A percentile compares a stretch with the other conserved stretches of the same genome.
phyloP scores from a whole-genome alignment of 2,888 invertebrate genomes.

The Ophion slaviceki region DNA sequence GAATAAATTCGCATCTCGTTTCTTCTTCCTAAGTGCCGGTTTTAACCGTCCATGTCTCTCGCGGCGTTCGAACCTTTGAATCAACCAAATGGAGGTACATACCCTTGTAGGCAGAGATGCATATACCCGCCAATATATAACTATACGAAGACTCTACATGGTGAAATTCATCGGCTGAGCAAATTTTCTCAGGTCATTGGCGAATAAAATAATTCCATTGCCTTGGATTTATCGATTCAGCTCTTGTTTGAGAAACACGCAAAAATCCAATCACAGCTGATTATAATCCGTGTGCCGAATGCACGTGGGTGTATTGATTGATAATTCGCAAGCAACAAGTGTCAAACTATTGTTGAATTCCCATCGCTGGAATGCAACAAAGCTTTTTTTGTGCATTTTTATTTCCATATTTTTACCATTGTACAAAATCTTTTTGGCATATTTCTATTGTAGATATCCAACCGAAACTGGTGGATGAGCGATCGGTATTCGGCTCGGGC shows the following conservation, averaged over 20 bases:
- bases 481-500: too few relatives aligned
- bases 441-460: too few relatives aligned
- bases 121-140: background rate
- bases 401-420: too few relatives aligned
- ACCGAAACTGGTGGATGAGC: too few relatives aligned
- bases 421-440: too few relatives aligned
- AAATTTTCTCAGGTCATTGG: background rate
- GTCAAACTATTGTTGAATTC: background rate
- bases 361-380: background rate
- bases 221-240: background rate
- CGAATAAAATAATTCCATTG: background rate
- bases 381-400: too few relatives aligned
- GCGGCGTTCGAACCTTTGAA: constrained; percentile 57
- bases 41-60: constrained; percentile 51
- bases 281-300: too few relatives aligned
- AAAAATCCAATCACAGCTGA: too few relatives aligned
- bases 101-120: constrained; percentile 2
- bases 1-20: constrained; percentile 66
- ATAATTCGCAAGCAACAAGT: too few relatives aligned
- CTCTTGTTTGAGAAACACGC: too few relatives aligned
- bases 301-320: too few relatives aligned
- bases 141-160: background rate
- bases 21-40: constrained; percentile 61
- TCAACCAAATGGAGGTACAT: constrained; percentile 34
- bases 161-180: constrained; percentile 27